phyloP scores from a whole-genome alignment of 2,888 invertebrate genomes.

The Caenorhabditis macrosperma region DNA sequence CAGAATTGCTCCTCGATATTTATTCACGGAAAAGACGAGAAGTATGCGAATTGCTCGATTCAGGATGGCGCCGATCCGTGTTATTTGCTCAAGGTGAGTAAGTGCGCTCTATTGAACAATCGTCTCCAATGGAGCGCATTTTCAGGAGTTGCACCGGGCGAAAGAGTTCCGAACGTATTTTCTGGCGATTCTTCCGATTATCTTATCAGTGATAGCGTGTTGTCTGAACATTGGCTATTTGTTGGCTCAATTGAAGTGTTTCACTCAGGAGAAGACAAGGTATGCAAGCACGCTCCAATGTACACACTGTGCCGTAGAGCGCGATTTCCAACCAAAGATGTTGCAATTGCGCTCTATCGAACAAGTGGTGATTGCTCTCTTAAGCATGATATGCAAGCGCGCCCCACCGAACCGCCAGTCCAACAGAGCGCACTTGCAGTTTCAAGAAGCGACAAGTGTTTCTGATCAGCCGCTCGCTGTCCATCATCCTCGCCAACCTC shows the following conservation, averaged over 20 bases:
- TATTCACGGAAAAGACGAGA: slow-evolving; percentile 56
- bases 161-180: slow-evolving; percentile 78
- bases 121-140: slow-evolving; percentile 1
- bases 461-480: slow-evolving; percentile 71
- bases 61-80: slow-evolving; percentile 56
- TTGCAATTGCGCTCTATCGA: too few relatives aligned
- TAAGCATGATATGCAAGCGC: too few relatives aligned
- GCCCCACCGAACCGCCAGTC: background rate
- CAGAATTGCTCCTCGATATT: slow-evolving; percentile 61
- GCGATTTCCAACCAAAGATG: background rate
- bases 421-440: slow-evolving; percentile 38
- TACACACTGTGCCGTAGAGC: background rate
- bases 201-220: slow-evolving; percentile 73
- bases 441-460: slow-evolving; percentile 75
- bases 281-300: slow-evolving; percentile 12
- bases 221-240: slow-evolving; percentile 71
- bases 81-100: slow-evolving; percentile 49
- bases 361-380: too few relatives aligned
- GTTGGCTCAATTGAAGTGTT: slow-evolving; percentile 60
- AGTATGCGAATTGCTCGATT: slow-evolving; percentile 62
- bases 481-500: slow-evolving; percentile 71
- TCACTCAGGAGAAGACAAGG: slow-evolving; percentile 56
- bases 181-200: slow-evolving; percentile 75
- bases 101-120: slow-evolving; percentile 1
- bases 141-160: slow-evolving; percentile 74